Evolutionary conservation across 2,797 vertebrate species (phyloP).

Genomic region (Coilia nasus): DNA sequence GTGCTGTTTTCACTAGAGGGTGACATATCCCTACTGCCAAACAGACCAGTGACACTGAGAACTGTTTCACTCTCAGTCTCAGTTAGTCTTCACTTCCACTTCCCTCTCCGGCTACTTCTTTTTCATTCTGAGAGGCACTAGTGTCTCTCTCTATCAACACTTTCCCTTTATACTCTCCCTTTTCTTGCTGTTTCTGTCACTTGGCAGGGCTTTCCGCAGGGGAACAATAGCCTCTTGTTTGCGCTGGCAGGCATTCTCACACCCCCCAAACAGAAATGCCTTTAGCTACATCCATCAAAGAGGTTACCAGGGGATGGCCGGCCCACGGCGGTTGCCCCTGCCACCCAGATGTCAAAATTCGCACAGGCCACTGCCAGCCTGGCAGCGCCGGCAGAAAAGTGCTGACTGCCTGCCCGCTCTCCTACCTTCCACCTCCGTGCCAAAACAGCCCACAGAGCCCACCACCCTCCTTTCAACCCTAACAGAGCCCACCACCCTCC

Average conservation of each 20-base stretch:
- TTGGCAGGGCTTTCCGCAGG: background rate
- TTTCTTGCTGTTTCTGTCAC: no score
- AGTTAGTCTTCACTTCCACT: background rate
- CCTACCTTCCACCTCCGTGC: constrained; percentile 38
- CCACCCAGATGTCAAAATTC: constrained; percentile 65
- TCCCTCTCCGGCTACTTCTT: background rate
- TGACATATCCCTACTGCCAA: background rate
- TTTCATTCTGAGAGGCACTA: background rate
- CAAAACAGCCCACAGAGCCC: constrained; percentile 39
- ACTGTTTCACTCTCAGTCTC: background rate
- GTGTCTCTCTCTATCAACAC: background rate
- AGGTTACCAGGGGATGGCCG: constrained; percentile 40
- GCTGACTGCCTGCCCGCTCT: constrained; percentile 22
- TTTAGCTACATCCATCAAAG: constrained; percentile 51
- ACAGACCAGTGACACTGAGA: background rate
- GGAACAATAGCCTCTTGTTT: constrained; percentile 56
- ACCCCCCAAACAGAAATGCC: constrained; percentile 60
- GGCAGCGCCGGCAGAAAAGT: constrained; percentile 33
- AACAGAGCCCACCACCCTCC: no score
- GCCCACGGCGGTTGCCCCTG: constrained; percentile 38
- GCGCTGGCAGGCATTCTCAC: constrained; percentile 68
- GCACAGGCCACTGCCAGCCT: constrained; percentile 51
- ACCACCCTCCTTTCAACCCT: no score
- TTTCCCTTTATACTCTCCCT: no score
- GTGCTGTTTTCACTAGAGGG: background rate